Evolutionary conservation across 2,797 vertebrate genomes (phyloP).

Genomic region (Numenius phaeopus): DNA sequence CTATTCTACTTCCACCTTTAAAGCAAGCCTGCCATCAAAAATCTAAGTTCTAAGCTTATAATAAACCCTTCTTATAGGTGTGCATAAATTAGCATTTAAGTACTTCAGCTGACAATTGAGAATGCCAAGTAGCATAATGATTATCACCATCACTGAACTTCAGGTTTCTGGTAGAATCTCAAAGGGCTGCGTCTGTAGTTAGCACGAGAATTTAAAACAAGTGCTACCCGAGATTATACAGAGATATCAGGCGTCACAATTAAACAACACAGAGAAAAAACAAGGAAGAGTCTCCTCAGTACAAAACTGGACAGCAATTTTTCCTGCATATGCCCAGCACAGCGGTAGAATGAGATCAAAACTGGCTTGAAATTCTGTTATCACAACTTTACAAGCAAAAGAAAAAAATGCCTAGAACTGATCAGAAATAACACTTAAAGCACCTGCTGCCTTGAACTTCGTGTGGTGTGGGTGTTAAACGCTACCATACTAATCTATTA

Average conservation of each 20-base stretch:
- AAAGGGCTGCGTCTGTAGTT: neutral
- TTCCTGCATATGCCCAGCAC: neutral
- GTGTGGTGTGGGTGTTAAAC: neutral
- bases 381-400: neutral
- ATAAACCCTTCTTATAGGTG: neutral
- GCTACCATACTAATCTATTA: neutral
- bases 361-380: neutral
- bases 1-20: neutral
- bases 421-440: neutral
- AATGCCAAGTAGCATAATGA: neutral
- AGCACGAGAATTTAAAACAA: neutral
- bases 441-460: neutral
- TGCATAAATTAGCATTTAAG: constrained; percentile 40
- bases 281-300: neutral
- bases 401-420: neutral
- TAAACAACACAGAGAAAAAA: neutral
- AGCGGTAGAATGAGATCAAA: neutral
- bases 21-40: neutral
- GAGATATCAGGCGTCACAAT: neutral
- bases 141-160: neutral
- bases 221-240: neutral
- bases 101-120: neutral
- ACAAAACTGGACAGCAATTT: neutral
- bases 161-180: neutral
- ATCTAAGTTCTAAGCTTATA: neutral